phyloP scores from a whole-genome alignment of 2,888 invertebrate species.

The Spicauda simplicius region DNA sequence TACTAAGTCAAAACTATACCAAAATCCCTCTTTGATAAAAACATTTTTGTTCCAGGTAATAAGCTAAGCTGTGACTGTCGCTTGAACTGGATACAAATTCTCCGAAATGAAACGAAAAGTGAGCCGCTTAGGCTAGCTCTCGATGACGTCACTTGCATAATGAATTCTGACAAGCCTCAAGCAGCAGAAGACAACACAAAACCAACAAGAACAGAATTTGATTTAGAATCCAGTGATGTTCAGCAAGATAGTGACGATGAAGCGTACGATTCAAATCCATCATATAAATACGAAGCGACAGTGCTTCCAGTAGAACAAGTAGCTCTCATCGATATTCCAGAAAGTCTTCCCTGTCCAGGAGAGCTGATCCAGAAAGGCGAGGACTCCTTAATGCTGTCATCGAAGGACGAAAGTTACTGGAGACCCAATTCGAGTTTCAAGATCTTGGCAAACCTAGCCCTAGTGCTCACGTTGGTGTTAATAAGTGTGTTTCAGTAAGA shows the following conservation, averaged over 20 bases:
- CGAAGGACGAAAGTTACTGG: constrained; percentile 75
- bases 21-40: neutral
- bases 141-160: constrained; percentile 88
- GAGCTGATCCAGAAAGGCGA: constrained; percentile 65
- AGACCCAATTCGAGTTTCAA: constrained; percentile 57
- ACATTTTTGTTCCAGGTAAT: constrained; percentile 86
- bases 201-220: constrained; percentile 50
- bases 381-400: constrained; percentile 76
- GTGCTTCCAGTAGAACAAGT: constrained; percentile 61
- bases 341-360: constrained; percentile 65
- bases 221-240: constrained; percentile 56
- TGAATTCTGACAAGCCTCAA: constrained; percentile 47
- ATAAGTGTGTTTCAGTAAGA: constrained; percentile 47
- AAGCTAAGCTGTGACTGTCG: constrained; percentile 92
- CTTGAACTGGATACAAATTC: constrained; percentile 90
- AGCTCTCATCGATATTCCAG: constrained; percentile 62
- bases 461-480: constrained; percentile 55
- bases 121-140: constrained; percentile 87
- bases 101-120: constrained; percentile 90
- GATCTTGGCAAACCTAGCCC: constrained; percentile 50
- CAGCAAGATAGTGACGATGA: constrained; percentile 59
- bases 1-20: too few species aligned
- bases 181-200: constrained; percentile 40
- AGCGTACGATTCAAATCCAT: constrained; percentile 53
- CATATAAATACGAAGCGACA: constrained; percentile 62